phyloP scores from a whole-genome alignment of 2,113 vertebrate species.

The Passerina amoena region DNA sequence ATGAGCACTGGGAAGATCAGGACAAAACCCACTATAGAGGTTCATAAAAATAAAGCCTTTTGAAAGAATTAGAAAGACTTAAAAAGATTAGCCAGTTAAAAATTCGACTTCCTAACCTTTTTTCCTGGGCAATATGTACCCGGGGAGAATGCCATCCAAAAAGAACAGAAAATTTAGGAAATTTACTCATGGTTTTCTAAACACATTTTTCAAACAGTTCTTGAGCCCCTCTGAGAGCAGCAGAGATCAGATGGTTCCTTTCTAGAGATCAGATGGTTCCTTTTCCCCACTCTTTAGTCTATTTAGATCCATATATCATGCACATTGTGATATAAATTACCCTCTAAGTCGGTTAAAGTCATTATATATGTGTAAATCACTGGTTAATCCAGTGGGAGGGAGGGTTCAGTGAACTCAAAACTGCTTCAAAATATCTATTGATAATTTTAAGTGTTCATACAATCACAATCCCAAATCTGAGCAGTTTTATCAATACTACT shows the following conservation, averaged over 20 bases:
- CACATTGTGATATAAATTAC: constrained; percentile 1
- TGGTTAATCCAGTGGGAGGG: not conserved
- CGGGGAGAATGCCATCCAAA: not conserved
- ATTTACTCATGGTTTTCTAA: not conserved
- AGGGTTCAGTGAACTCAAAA: not conserved
- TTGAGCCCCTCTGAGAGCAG: not conserved
- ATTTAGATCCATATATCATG: not conserved
- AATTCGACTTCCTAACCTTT: not conserved
- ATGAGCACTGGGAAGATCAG: not conserved
- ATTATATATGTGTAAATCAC: constrained; percentile 31
- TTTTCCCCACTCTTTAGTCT: not conserved
- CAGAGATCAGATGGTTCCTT: too few species aligned
- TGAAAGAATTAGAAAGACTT: not conserved
- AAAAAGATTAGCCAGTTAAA: not conserved
- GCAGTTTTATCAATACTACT: not conserved
- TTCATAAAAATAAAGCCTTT: not conserved
- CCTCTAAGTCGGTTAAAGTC: not conserved
- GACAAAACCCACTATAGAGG: fast-evolving
- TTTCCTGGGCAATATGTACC: not conserved
- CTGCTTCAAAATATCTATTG: not conserved
- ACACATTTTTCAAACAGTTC: not conserved
- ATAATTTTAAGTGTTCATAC: not conserved
- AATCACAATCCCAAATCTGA: not conserved
- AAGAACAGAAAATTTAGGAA: not conserved
- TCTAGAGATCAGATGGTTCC: not conserved